Evolutionary conservation across 2,113 vertebrate species (phyloP).

Genomic region (Platanista minor): DNA sequence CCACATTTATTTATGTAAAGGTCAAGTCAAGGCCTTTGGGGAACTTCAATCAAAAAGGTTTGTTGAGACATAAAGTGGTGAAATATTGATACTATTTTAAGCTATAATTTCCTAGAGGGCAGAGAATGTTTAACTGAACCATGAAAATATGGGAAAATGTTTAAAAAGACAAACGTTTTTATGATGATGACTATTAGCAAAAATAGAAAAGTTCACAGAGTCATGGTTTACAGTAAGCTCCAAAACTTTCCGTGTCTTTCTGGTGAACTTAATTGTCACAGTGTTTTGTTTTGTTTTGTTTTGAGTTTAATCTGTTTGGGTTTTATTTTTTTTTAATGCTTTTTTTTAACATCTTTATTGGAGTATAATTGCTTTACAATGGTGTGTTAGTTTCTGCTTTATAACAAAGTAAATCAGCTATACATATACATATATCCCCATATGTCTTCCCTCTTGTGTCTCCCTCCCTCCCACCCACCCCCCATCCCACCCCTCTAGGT

Average conservation of each 20-base stretch:
- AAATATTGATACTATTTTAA: not conserved
- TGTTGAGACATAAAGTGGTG: not conserved
- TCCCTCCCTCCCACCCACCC: too few species aligned
- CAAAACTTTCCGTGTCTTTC: conserved; percentile 49
- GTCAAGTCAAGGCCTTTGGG: not conserved
- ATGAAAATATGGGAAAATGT: not conserved
- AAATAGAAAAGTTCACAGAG: conserved; percentile 20
- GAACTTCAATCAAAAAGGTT: not conserved
- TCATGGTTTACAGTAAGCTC: conserved; percentile 41
- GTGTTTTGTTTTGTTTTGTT: not conserved
- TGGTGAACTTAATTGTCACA: conserved; percentile 66
- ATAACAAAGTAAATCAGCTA: too few species aligned
- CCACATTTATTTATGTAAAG: not conserved
- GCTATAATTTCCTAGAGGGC: not conserved
- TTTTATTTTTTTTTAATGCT: too few species aligned
- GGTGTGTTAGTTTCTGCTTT: too few species aligned
- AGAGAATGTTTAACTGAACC: conserved; percentile 15
- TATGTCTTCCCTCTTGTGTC: too few species aligned
- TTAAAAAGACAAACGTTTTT: not conserved
- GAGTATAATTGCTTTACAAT: too few species aligned
- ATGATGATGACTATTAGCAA: conserved; percentile 24
- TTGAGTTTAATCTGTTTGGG: too few species aligned
- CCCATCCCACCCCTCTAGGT: too few species aligned
- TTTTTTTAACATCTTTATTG: too few species aligned
- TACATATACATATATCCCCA: too few species aligned